Conservation (phyloP, 2,888 invertebrate species). For the Trissolcus brochymenae region DNA sequence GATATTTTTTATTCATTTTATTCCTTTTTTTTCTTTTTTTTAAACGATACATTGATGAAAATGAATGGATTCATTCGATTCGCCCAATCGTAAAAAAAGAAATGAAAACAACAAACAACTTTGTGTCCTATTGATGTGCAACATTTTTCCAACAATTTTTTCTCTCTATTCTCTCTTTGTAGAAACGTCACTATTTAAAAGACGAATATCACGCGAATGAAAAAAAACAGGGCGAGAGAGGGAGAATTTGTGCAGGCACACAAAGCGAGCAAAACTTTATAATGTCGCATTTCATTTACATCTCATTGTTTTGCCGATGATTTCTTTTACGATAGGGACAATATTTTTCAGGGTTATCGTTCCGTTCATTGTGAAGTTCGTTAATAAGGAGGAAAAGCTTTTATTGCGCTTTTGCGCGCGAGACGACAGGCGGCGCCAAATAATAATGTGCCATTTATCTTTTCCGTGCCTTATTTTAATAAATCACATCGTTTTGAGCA, state of each 20-base stretch:
- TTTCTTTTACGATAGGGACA: slow-evolving; percentile 28
- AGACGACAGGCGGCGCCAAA: slow-evolving; percentile 10
- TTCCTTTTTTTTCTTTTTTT: no score
- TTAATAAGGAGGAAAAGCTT: slow-evolving; percentile 27
- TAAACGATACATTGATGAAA: no score
- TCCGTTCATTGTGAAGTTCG: slow-evolving; percentile 35
- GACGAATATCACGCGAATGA: slow-evolving; percentile 35
- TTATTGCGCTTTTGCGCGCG: slow-evolving; percentile 15
- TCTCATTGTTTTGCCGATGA: slow-evolving; percentile 45
- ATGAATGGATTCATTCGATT: no score
- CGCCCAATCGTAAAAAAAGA: no score
- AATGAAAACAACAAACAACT: no score
- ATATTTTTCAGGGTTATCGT: slow-evolving; percentile 37
- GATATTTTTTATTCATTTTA: no score
- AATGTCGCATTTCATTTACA: slow-evolving; percentile 52
- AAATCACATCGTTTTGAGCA: slow-evolving; percentile 13
- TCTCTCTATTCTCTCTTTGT: slow-evolving; percentile 18
- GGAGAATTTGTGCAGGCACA: slow-evolving; percentile 53
- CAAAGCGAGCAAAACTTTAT: slow-evolving; percentile 34
- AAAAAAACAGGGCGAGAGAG: not conserved
- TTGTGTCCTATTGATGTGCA: not conserved
- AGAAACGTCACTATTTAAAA: slow-evolving; percentile 1
- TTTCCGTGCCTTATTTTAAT: slow-evolving; percentile 26
- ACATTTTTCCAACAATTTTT: slow-evolving; percentile 33
- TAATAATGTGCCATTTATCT: slow-evolving; percentile 26